Evolutionary conservation across 2,797 vertebrate species (phyloP).

Genomic region (Orientallactaga sibirica): DNA sequence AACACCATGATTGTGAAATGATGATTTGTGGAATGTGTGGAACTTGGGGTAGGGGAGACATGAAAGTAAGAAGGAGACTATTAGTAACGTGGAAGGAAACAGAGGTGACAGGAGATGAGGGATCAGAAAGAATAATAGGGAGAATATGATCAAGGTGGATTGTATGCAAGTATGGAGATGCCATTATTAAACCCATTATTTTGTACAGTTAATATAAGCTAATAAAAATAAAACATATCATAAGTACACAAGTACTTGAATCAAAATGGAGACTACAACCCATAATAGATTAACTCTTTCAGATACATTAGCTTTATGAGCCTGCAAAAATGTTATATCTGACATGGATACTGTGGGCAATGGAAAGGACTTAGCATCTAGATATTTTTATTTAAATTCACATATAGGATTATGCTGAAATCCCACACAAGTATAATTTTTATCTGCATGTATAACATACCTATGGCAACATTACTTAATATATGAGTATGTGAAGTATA

Average conservation of each 20-base stretch:
- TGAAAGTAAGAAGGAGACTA: background rate
- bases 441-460: conserved; percentile 46
- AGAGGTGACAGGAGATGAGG: too few species aligned
- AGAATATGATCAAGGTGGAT: background rate
- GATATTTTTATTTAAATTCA: conserved; percentile 32
- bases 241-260: conserved; percentile 25
- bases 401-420: conserved; percentile 41
- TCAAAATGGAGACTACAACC: conserved; percentile 43
- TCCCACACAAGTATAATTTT: conserved; percentile 52
- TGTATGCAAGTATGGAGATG: background rate
- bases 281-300: background rate
- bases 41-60: background rate
- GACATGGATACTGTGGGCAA: background rate
- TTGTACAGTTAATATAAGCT: background rate
- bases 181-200: background rate
- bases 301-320: background rate
- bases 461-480: conserved; percentile 61
- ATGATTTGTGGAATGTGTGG: conserved; percentile 20
- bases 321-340: conserved; percentile 14
- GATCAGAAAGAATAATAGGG: background rate
- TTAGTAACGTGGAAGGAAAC: background rate
- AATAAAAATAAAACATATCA: conserved; percentile 64
- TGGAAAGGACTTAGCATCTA: conserved; percentile 3
- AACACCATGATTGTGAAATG: background rate
- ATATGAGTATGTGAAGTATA: conserved; percentile 56